Base-by-base conservation (phyloP, 2,113 vertebrate species). In the Galemys pyrenaicus region DNA sequence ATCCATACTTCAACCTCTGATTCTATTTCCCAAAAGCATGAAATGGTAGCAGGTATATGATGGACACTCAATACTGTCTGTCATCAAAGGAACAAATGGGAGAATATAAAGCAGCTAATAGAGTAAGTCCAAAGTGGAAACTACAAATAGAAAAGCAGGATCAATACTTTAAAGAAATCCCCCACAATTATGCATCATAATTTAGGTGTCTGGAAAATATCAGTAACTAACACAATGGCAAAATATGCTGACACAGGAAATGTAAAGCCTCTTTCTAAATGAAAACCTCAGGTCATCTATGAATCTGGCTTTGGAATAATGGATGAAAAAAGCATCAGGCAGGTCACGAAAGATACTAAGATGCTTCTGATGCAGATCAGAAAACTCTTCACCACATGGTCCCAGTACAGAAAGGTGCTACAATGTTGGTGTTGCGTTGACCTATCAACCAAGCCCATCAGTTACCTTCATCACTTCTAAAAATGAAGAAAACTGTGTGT, bases 261-360 rank as follows among this genome's bases (percentile, higher is more conserved):
- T 26, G n/a, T 20, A 74, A 74, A 78, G 22, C 44, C 44, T 88
- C 39, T 92, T 92, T 75, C 35, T 90, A 58, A 65, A 32, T 67
- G 39, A 85, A 94, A 93, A 95, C 46, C 86, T 77, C 35, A 96
- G 54, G 84, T 39, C 68, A 30, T n/a, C 46, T 73, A 58, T 46
- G 28, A 81, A 71, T 68, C 92, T 56, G 54, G 54, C 17, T 56
- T 56, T 56, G 20, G 54, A 56, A 79, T 88, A 56, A 79, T 88
- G 90, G 91, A 87, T 62, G n/a, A 49, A 68, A 95, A 92, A 9
- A 49, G 70, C 54, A 95, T 7, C 30, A 58, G n/a, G 51, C 62
- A 64, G 68, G 62, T 81, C 58, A 94, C 49, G 81, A 88, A 94
- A 94, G 41, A 20, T 91, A 92, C 17, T 44, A 32, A 94, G 41